A percentile compares a stretch with the other conserved stretches of the same genome.
Evolutionary conservation across 2,888 invertebrate species (phyloP).

Genomic region (Sinodicranocentrus sp.): DNA sequence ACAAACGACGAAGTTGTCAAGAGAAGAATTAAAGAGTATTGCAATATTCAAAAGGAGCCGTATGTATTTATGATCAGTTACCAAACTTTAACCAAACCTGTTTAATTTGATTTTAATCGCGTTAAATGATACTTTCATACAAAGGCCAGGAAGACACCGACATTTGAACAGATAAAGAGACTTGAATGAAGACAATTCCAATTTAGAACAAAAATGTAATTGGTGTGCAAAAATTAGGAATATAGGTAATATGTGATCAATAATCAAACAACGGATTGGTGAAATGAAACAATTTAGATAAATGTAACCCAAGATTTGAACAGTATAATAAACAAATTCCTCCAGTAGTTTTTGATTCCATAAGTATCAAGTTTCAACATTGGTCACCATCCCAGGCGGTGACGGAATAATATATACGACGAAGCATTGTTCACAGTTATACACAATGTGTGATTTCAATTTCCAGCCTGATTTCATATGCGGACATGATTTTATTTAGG

Average conservation of each 20-base stretch:
- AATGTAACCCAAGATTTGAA: conserved; percentile 64
- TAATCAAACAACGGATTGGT: conserved; percentile 14
- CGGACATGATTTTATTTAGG: conserved; percentile 41
- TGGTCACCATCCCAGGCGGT: conserved; percentile 65
- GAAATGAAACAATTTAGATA: conserved; percentile 36
- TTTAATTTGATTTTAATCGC: conserved; percentile 1
- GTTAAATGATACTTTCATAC: conserved; percentile 1
- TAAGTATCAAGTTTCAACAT: conserved; percentile 59
- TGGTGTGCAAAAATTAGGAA: background rate
- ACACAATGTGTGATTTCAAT: conserved; percentile 23
- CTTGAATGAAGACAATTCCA: conserved; percentile 20
- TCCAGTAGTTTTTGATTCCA: conserved; percentile 59
- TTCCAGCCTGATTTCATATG: conserved; percentile 37
- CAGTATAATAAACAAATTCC: conserved; percentile 34
- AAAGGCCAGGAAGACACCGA: conserved; percentile 48
- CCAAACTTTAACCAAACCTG: conserved; percentile 50
- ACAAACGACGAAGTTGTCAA: conserved; percentile 52
- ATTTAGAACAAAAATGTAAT: conserved; percentile 15
- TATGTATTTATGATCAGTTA: conserved; percentile 33
- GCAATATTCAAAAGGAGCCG: conserved; percentile 55
- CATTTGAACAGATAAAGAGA: conserved; percentile 38
- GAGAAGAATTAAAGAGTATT: conserved; percentile 64
- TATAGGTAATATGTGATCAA: background rate
- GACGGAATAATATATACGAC: conserved; percentile 61
- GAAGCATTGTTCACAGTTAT: conserved; percentile 47